Conservation (phyloP, 1,140 invertebrate genomes). For the Gryon sp. region DNA sequence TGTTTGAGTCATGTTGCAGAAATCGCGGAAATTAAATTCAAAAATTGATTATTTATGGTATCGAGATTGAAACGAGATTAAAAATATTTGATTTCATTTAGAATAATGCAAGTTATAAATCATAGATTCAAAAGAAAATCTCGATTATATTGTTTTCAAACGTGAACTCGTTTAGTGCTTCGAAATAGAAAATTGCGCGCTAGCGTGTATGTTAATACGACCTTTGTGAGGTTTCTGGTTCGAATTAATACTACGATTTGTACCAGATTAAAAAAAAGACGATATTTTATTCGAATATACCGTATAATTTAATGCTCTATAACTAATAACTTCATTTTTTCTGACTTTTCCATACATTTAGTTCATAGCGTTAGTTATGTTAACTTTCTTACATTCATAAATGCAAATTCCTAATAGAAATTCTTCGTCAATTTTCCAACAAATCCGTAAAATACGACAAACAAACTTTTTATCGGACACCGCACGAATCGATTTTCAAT, state of each 20-base stretch:
- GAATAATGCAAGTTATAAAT: too few species aligned
- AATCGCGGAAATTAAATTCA: too few species aligned
- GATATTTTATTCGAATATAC: neutral
- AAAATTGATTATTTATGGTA: too few species aligned
- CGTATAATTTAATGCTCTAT: neutral
- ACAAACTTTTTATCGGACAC: too few species aligned
- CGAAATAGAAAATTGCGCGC: conserved; percentile 15
- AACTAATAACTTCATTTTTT: neutral
- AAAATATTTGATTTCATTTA: too few species aligned
- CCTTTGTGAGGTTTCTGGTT: conserved; percentile 25
- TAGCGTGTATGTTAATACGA: conserved; percentile 12
- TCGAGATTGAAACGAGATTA: too few species aligned
- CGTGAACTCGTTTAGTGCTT: conserved; percentile 9
- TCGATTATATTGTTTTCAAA: conserved; percentile 12
- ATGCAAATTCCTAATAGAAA: conserved; percentile 1
- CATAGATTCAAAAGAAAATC: conserved; percentile 27
- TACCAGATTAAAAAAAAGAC: neutral
- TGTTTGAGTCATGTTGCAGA: too few species aligned
- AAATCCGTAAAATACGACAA: neutral
- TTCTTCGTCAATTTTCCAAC: neutral
- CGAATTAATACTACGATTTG: conserved; percentile 28
- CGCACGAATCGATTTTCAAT: too few species aligned
- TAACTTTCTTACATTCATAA: neutral
- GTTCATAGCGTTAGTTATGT: conserved; percentile 4
- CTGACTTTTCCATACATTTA: conserved; percentile 3